These are phyloP conservation scores for Spizella passerina DNA, from an alignment of 2,797 vertebrate species.

Conservation along the genomic window DNA sequence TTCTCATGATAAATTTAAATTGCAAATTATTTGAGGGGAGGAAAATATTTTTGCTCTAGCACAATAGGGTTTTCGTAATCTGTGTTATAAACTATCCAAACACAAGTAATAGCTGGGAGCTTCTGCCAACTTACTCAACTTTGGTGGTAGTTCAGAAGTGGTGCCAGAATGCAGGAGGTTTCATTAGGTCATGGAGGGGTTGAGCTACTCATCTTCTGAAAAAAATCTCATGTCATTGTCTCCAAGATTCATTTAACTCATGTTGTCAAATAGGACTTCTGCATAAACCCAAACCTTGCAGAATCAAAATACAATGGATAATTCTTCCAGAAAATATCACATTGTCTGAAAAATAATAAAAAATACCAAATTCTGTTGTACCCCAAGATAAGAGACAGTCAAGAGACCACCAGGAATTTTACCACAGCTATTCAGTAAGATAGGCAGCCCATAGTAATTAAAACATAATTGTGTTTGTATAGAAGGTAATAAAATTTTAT, in stretches of 20 bases:
- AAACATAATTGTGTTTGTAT: neutral
- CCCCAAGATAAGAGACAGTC: neutral
- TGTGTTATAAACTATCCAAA: neutral
- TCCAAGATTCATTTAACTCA: neutral
- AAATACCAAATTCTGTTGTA: neutral
- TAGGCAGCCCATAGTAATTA: neutral
- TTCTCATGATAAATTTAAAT: neutral
- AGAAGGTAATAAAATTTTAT: neutral
- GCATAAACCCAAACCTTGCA: neutral
- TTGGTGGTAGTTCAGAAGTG: neutral
- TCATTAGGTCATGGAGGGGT: neutral
- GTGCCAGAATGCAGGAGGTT: neutral
- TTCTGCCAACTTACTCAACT: neutral
- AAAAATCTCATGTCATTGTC: neutral
- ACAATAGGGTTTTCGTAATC: neutral
- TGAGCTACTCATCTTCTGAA: neutral
- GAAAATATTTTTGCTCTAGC: neutral
- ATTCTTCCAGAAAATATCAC: neutral
- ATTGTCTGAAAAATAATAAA: neutral
- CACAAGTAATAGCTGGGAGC: neutral
- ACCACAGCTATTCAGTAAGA: neutral
- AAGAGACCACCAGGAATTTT: neutral
- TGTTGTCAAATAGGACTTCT: neutral
- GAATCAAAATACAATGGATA: neutral
- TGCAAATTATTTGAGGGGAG: neutral